Base-by-base conservation (phyloP, 2,888 invertebrate species). In the Lissocephala sabroskyi region DNA sequence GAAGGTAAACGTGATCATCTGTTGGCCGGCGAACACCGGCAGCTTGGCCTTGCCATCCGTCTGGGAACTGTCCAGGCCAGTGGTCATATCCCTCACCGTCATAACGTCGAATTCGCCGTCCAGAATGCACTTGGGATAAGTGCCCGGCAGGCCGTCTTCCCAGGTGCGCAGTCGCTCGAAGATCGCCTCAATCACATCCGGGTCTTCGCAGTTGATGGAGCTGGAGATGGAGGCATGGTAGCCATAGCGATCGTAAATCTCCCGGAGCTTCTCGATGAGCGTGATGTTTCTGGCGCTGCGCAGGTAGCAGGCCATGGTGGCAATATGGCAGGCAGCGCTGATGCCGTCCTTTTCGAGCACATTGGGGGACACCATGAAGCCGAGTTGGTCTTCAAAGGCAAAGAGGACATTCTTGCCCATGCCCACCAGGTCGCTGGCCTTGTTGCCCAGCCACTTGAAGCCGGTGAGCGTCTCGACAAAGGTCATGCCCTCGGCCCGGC, bases 381-480 rank as follows among this genome's bases (percentile, higher is more conserved):
- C 98, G 77, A 99, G 97, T 0, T 98, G 97, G 85, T 99, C 99
- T 82, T 99, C 99, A 84, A 93, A 99, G 0, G 97, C 97, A 84
- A 98, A 96, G 39, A 99, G 84, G 0, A 97, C 93, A 3, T 87
- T 85, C 67, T 95, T 93, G n/a, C 91, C 92, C 49, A 90, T 83
- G 39, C 89, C 86, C 29, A 91, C 84, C 40, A 98, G 84, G 5
- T 96, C 89, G 29, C 91, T 85, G 0, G 93, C 88, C 71, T 89
- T 89, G 84, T 97, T 98, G 1, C 89, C 98, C 94, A 99, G 96
- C 98, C 98, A 99, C 80, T 99, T 99, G 81, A 99, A 99, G 0
- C 98, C 99, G 1, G 98, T 98, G 42, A 99, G 87, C 0, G 98
- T 98, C 86, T 98, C 97, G 52, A 88, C 85, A 56, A 89, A 89